A percentile compares a stretch with the other conserved stretches of the same genome.
These are phyloP conservation scores for human (Homo sapiens) DNA, from an alignment of 2,113 vertebrate genomes.

Conservation along the genomic window DNA sequence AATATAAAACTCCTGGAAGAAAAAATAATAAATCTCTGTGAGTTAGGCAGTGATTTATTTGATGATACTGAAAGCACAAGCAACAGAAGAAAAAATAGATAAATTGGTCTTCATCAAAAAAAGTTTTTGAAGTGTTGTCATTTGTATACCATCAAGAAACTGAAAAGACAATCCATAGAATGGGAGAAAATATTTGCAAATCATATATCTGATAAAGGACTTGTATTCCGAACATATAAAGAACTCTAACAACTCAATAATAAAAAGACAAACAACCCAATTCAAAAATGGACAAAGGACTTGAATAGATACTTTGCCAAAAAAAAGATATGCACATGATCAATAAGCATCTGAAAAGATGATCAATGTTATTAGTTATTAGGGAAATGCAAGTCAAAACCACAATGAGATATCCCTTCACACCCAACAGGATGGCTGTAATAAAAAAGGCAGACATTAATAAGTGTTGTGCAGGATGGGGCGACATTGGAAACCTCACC, in stretches of 20 bases:
- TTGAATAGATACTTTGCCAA: too few species aligned
- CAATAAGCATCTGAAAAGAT: too few species aligned
- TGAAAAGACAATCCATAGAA: neutral
- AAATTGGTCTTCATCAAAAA: neutral
- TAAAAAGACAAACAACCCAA: too few species aligned
- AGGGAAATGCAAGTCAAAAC: neutral
- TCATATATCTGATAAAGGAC: too few species aligned
- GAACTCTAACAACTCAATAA: too few species aligned
- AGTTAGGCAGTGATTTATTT: neutral
- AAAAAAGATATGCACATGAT: too few species aligned
- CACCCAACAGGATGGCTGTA: neutral
- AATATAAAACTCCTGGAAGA: neutral
- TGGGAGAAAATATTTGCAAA: too few species aligned
- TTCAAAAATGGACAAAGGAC: too few species aligned
- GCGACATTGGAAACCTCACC: neutral
- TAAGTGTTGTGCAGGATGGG: neutral
- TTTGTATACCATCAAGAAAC: neutral
- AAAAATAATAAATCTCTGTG: neutral
- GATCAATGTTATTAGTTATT: too few species aligned
- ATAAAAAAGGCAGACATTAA: neutral
- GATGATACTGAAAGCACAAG: neutral
- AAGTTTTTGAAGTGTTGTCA: neutral
- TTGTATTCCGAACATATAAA: too few species aligned
- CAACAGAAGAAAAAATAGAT: neutral
- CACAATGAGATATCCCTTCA: neutral